Conservation (phyloP, 2,888 invertebrate species). For the Metopia argyrocephala region DNA sequence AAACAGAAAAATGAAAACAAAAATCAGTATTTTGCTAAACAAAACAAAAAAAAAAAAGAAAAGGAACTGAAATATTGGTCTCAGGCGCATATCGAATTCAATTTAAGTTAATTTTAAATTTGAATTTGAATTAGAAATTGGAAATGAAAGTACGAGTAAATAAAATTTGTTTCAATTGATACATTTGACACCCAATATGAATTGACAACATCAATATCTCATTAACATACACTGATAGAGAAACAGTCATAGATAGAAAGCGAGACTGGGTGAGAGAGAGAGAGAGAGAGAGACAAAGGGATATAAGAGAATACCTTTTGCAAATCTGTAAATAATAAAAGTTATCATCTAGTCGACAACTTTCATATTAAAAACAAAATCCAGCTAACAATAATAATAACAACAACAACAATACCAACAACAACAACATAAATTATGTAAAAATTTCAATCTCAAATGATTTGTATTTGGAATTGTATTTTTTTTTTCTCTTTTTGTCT, state of each 20-base stretch:
- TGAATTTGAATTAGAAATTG: no score
- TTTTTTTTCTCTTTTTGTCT: background rate
- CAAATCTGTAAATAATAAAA: conserved; percentile 30
- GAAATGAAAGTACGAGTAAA: background rate
- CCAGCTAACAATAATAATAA: background rate
- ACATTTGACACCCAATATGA: conserved; percentile 17
- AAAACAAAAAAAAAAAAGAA: background rate
- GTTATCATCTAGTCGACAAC: conserved; percentile 15
- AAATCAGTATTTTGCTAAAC: no score
- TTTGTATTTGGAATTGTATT: background rate
- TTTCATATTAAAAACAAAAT: conserved; percentile 25
- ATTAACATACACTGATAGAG: conserved; percentile 7
- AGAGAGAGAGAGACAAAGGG: background rate
- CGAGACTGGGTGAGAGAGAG: background rate
- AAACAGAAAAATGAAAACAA: no score
- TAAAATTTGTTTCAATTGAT: conserved; percentile 14
- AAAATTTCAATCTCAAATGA: conserved; percentile 19
- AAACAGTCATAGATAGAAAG: background rate
- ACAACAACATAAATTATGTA: background rate
- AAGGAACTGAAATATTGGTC: background rate
- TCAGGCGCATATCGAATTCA: background rate
- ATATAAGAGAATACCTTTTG: conserved; percentile 10
- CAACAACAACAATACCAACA: background rate
- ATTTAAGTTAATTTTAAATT: background rate
- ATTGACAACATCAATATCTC: conserved; percentile 56